phyloP scores from a whole-genome alignment of 2,113 vertebrate species.

The Laterallus jamaicensis region DNA sequence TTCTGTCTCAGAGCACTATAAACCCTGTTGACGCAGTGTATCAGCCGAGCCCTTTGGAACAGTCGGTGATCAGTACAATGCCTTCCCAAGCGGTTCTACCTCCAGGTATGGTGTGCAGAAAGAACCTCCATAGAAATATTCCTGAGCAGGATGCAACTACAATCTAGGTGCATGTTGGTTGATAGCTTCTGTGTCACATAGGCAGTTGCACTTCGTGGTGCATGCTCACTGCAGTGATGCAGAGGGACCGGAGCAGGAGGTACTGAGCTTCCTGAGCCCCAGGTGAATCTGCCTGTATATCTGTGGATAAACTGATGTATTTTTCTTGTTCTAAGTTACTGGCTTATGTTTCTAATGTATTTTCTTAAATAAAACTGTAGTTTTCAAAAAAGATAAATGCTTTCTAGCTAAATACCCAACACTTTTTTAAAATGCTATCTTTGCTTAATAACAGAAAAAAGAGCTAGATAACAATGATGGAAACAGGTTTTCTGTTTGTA shows the following conservation, averaged over 20 bases:
- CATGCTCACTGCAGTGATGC: background rate
- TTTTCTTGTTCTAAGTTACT: background rate
- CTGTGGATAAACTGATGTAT: background rate
- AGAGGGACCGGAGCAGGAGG: rapidly evolving
- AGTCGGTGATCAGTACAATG: slow-evolving; percentile 86
- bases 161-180: rapidly evolving
- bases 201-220: rapidly evolving
- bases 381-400: background rate
- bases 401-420: background rate
- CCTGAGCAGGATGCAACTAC: background rate
- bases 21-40: slow-evolving; percentile 97
- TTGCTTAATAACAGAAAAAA: background rate
- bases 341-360: background rate
- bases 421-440: background rate
- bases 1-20: slow-evolving; percentile 90
- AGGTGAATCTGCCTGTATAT: background rate
- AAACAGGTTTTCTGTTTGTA: background rate
- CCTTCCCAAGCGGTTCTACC: slow-evolving; percentile 92
- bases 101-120: slow-evolving; percentile 78
- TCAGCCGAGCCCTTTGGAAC: slow-evolving; percentile 88
- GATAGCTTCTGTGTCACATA: background rate
- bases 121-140: background rate
- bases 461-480: background rate
- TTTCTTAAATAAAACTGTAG: background rate
- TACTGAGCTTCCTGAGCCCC: background rate